Conservation (phyloP, 2,113 vertebrate species). For the Tetrax tetrax region DNA sequence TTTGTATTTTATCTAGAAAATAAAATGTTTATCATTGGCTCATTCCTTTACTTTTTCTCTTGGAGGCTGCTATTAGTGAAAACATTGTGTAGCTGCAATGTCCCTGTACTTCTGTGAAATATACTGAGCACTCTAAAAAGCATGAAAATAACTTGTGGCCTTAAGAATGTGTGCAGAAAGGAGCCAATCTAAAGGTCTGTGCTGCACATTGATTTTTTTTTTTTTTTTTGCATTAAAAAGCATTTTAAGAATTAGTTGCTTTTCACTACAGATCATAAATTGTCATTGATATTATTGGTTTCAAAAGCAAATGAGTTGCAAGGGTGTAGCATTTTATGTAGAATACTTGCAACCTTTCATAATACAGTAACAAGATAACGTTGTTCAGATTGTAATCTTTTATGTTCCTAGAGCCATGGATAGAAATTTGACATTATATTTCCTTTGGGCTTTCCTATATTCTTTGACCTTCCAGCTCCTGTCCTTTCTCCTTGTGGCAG, state of each 20-base stretch:
- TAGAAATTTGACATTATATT: not conserved
- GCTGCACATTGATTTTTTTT: not conserved
- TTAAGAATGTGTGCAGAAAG: not conserved
- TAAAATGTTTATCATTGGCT: not conserved
- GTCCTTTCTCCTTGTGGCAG: not conserved
- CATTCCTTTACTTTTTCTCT: not conserved
- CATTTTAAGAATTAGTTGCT: not conserved
- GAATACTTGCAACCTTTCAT: not conserved
- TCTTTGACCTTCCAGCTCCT: not conserved
- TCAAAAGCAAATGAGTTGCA: slow-evolving; percentile 3
- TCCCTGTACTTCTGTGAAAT: slow-evolving; percentile 14
- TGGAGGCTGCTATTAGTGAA: not conserved
- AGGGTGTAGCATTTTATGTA: not conserved
- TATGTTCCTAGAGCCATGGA: not conserved
- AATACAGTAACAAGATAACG: not conserved
- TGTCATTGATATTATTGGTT: not conserved
- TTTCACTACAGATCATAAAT: not conserved
- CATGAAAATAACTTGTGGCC: slow-evolving; percentile 12
- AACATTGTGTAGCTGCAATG: not conserved
- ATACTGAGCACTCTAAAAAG: slow-evolving; percentile 9
- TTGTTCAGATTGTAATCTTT: not conserved
- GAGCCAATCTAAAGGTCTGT: not conserved
- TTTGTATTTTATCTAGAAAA: not conserved
- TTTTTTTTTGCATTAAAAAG: not conserved
- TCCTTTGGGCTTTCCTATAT: not conserved